Conservation (phyloP, 2,113 vertebrate species). For the Strix aluco region DNA sequence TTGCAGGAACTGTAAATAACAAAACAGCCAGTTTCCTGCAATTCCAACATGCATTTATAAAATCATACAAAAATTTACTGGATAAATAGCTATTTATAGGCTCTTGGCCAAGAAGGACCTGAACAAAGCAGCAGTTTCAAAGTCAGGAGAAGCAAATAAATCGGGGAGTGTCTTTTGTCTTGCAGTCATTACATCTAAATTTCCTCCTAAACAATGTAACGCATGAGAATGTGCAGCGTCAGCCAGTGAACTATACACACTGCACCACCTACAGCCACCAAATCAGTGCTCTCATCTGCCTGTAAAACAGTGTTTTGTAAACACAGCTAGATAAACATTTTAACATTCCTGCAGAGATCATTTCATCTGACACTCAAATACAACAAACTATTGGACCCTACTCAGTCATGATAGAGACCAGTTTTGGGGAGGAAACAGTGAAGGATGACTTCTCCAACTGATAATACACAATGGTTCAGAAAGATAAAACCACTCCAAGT, state of each 20-base stretch:
- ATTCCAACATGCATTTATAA: slow-evolving; percentile 9
- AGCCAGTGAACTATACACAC: background rate
- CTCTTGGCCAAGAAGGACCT: slow-evolving; percentile 19
- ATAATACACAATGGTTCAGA: background rate
- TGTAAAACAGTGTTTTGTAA: background rate
- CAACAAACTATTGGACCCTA: background rate
- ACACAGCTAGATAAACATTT: background rate
- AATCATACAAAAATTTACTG: background rate
- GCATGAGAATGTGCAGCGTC: background rate
- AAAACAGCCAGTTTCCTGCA: slow-evolving; percentile 21
- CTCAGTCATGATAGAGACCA: background rate
- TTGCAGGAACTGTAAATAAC: background rate
- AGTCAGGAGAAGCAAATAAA: background rate
- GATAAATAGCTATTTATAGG: background rate
- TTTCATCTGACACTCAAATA: background rate
- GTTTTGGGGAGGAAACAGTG: background rate
- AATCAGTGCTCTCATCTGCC: slow-evolving; percentile 11
- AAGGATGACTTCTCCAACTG: background rate
- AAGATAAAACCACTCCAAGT: background rate
- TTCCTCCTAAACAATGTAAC: background rate
- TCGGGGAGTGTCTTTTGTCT: background rate
- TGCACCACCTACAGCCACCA: background rate
- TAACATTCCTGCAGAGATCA: background rate
- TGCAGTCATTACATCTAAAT: background rate
- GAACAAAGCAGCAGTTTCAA: slow-evolving; percentile 40